Evolutionary conservation across 2,888 invertebrate species (phyloP), one percentile per base, ranked within the genome.

Genomic region (Hylaea fasciaria): DNA sequence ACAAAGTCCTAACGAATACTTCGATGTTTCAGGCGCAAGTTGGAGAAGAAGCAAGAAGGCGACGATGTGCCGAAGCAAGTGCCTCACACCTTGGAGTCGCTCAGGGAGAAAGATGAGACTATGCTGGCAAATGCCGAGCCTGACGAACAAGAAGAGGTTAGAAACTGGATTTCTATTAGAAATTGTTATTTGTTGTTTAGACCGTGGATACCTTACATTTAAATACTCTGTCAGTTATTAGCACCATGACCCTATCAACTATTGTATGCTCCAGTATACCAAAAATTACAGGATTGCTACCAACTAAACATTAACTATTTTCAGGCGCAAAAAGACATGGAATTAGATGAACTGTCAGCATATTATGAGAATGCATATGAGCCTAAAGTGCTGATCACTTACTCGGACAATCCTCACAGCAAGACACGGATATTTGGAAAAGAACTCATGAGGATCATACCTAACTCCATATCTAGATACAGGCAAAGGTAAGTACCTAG

Each of bases 301-400:
- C 3, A 28, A 5, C 28, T 35, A 2, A 8, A 35, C 35, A 9
- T 35, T 35, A 2, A 11, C 11, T 37, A 12, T 37, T 83, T 80
- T 35, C 76, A 93, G 93, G 92, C 89, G 40, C 93, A 94, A 78
- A 93, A 95, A 70, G 97, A 97, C 75, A 92, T 97, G 74, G 95
- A 96, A 75, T 87, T 95, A 40, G 97, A 99, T 90, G 98, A 99
- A 83, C 95, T 98, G 75, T 95, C 97, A 55, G 83, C 95, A 16
- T 99, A 98, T 85, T 99, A 97, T 82, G 94, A 95, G 70, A 94
- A 96, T 64, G 93, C 95, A 7, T 97, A 97, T 73, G 96, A 96
- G 70, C 99, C 99, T 0, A 99, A 98, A 93, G 96, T 99, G 28
- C 90, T 99, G n/a, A 97, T 99, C 53, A 99, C 99, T 10, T 98